Conservation (phyloP, 2,797 vertebrate species). For the Lophotriccus pileatus region DNA sequence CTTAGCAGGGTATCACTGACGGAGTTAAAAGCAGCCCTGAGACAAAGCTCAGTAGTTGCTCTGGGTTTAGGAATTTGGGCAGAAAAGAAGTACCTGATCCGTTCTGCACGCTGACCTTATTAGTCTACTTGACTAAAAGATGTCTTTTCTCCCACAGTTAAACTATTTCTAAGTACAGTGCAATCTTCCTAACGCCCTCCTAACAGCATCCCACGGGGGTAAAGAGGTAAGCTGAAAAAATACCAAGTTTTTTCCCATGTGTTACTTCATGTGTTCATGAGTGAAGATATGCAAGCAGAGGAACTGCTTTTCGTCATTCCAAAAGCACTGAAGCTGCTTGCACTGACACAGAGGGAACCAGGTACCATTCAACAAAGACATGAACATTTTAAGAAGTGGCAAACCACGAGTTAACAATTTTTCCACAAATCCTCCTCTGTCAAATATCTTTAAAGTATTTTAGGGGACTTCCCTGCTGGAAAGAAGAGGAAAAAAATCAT, state of each 20-base stretch:
- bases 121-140: background rate
- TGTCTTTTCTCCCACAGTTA: background rate
- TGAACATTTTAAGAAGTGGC: background rate
- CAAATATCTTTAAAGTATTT: background rate
- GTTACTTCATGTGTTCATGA: background rate
- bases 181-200: background rate
- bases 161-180: background rate
- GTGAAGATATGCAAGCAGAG: background rate
- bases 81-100: background rate
- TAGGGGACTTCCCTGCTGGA: background rate
- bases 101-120: background rate
- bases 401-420: background rate
- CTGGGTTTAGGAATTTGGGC: background rate
- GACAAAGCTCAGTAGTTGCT: background rate
- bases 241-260: background rate
- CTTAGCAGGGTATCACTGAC: background rate
- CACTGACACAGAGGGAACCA: background rate
- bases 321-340: background rate
- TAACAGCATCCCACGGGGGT: background rate
- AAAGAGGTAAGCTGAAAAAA: background rate
- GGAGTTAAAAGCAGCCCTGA: background rate
- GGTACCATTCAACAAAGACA: background rate
- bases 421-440: background rate
- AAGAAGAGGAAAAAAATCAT: background rate
- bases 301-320: background rate